phyloP scores from a whole-genome alignment of 2,888 invertebrate genomes.

The Nephrotoma flavescens region DNA sequence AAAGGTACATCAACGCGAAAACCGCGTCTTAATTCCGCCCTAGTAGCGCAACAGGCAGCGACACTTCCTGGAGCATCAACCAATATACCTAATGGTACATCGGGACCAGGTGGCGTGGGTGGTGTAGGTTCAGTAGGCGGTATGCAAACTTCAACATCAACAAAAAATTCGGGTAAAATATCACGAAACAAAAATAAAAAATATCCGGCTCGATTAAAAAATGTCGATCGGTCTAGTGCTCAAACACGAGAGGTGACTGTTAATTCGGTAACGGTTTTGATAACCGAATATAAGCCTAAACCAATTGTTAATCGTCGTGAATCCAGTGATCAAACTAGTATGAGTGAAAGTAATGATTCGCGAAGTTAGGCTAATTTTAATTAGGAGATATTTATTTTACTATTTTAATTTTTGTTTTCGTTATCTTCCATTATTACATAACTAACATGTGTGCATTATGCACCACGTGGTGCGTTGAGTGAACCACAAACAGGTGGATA shows the following conservation, averaged over 20 bases:
- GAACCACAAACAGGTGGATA: background rate
- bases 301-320: conserved; percentile 26
- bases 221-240: conserved; percentile 83
- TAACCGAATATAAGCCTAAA: conserved; percentile 90
- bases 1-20: conserved; percentile 78
- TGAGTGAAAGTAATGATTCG: conserved; percentile 34
- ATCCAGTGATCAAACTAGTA: conserved; percentile 32
- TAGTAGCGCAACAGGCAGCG: conserved; percentile 88
- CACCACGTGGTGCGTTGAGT: background rate
- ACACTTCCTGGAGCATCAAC: conserved; percentile 42
- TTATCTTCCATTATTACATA: background rate
- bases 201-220: conserved; percentile 72
- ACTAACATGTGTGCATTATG: background rate
- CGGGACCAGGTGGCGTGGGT: conserved; percentile 26
- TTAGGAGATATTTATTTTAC: background rate
- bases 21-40: conserved; percentile 90
- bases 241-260: conserved; percentile 92
- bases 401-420: background rate
- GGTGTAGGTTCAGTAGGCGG: conserved; percentile 20
- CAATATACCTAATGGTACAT: conserved; percentile 38
- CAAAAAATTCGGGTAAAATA: conserved; percentile 20
- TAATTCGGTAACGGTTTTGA: conserved; percentile 91
- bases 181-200: conserved; percentile 37
- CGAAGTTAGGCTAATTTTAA: conserved; percentile 25
- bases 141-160: conserved; percentile 34